Conservation (phyloP, 1,140 invertebrate species). For the Pseudobourletiella spinata region DNA sequence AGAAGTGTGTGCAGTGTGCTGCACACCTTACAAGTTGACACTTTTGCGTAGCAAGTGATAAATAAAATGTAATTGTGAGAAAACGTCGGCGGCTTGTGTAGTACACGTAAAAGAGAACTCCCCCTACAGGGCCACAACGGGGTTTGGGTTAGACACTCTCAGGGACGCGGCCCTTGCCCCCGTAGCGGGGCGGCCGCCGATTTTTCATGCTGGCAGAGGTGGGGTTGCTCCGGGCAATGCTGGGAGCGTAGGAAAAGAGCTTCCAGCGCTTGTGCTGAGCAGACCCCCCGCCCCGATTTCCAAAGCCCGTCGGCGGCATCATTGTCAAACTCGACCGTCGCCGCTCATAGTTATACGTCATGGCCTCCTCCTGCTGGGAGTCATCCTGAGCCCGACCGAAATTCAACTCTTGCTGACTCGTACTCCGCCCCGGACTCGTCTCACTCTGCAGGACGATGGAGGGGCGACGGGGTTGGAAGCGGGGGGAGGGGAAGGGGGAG, state of each 20-base stretch:
- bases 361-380: too few relatives aligned
- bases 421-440: background rate
- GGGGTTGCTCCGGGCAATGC: background rate
- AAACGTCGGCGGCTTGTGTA: too few relatives aligned
- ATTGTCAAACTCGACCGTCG: constrained; percentile 32
- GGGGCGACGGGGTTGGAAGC: constrained; percentile 2
- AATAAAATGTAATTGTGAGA: too few relatives aligned
- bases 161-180: constrained; percentile 26
- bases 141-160: constrained; percentile 34
- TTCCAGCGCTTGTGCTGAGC: constrained; percentile 27
- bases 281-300: constrained; percentile 7
- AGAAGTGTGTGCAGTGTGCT: too few relatives aligned
- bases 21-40: too few relatives aligned
- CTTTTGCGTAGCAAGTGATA: too few relatives aligned
- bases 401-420: constrained; percentile 7
- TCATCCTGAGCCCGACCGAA: background rate
- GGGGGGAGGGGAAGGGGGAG: constrained; percentile 19
- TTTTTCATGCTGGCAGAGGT: constrained; percentile 12
- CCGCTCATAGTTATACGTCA: constrained; percentile 9
- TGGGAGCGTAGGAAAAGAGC: constrained; percentile 28
- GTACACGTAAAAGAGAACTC: too few relatives aligned
- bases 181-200: constrained; percentile 4
- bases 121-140: too few relatives aligned
- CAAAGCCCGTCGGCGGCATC: background rate
- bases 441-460: background rate